Evolutionary conservation across 2,113 vertebrate species (phyloP), one percentile per base, ranked within the genome.

Genomic region (Labeo rohita): DNA sequence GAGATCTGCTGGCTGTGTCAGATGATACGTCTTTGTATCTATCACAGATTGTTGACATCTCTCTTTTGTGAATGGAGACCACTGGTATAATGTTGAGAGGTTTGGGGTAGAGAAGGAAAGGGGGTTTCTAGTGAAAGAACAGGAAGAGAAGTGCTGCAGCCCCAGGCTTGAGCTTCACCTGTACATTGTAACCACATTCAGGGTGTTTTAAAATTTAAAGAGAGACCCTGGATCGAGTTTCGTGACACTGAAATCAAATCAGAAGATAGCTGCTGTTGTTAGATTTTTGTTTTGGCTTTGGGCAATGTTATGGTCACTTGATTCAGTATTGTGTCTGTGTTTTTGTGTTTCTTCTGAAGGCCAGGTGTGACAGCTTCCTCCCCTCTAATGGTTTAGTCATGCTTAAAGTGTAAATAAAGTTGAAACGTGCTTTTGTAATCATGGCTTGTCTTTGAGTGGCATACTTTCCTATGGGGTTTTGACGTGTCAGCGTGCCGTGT

Each of bases 241-340:
- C 80, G 4, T 82, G 80, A 52, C 63, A 36, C 85, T 63, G 50
- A 63, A 87, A 85, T 89, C 39, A 61, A 87, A 87, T 89, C 28
- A 83, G 18, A 16, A 3, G n/a, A 15, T 1, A 18, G 54, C 47
- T 80, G 75, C 43, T 43, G 43, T 70, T 59, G 52, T 63, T 21
- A 10, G 36, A 34, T 45, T 65, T 74, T 63, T 36, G 47, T 74
- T 84, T 81, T 66, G 79, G 79, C 61, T 81, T 23, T 47, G 23
- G 79, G 79, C 80, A 68, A 21, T 82, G 80, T 82, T 70, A 52
- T 82, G 80, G 63, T 50, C 65, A 70, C 80, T 82, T 82, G 47
- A 9, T 36, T 82, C 18, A 50, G 63, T 8, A 70, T 81, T 82
- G 63, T 80, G 63, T 72, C 63, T 70, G 28, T 82, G 80, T 82